These are phyloP conservation scores for Malurus cyaneus DNA, from an alignment of 2,113 vertebrate species.

Conservation along the genomic window DNA sequence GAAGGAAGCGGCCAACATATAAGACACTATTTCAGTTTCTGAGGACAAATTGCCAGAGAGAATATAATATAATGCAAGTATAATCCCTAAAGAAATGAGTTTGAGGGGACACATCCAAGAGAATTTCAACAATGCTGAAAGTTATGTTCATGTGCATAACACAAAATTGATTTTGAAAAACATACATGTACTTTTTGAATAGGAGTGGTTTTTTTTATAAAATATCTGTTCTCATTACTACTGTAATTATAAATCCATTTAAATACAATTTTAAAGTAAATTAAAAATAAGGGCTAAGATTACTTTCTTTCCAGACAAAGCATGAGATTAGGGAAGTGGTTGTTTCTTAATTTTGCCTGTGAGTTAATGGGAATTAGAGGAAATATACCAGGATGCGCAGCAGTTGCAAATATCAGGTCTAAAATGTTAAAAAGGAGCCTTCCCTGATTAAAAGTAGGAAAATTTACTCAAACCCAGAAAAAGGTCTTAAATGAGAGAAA, in stretches of 20 bases:
- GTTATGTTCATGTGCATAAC: too few species aligned
- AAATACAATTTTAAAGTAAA: neutral
- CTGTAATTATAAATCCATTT: neutral
- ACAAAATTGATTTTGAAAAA: neutral
- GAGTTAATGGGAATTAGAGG: neutral
- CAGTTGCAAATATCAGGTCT: neutral
- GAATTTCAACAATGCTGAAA: neutral
- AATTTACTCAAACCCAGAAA: neutral
- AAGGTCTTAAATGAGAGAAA: neutral
- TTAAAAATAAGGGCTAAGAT: neutral
- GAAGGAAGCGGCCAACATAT: neutral
- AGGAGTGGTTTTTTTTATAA: neutral
- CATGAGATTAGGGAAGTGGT: neutral
- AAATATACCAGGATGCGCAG: neutral
- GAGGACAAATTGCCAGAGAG: neutral
- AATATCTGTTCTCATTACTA: neutral
- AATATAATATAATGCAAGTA: neutral
- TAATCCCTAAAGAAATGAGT: neutral
- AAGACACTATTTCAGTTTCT: neutral
- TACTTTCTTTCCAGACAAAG: neutral
- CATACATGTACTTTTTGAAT: neutral
- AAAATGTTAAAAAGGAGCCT: neutral
- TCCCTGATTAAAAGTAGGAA: neutral
- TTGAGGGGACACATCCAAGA: neutral
- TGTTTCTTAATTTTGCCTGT: neutral